These are phyloP conservation scores for Nettapus auritus DNA, from an alignment of 2,113 vertebrate species.

Conservation along the genomic window DNA sequence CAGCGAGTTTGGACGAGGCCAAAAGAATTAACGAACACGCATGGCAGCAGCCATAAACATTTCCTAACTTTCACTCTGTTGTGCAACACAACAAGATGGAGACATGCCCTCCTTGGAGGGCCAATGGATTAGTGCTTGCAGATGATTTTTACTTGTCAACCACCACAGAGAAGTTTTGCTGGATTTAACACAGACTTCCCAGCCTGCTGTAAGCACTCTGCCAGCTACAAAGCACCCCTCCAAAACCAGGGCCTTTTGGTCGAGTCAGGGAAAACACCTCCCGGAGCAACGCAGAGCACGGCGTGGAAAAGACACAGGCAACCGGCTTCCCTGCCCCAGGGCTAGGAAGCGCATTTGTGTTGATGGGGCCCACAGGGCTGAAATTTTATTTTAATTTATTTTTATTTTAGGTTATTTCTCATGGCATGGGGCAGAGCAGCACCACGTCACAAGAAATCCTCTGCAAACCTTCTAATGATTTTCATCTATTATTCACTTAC, in stretches of 20 bases:
- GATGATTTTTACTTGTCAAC: neutral
- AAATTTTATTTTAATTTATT: neutral
- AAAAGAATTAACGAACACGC: neutral
- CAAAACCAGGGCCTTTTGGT: neutral
- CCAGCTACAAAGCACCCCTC: neutral
- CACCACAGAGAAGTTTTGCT: neutral
- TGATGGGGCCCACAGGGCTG: neutral
- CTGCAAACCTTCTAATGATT: conserved; percentile 30
- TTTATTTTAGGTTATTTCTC: neutral
- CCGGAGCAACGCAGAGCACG: neutral
- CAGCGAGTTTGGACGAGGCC: neutral
- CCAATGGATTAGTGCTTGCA: neutral
- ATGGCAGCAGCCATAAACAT: conserved; percentile 5
- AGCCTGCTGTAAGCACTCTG: neutral
- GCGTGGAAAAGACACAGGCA: neutral
- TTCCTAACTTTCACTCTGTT: conserved; percentile 1
- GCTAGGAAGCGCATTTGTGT: neutral
- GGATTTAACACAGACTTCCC: neutral
- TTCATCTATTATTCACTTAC: conserved; percentile 54
- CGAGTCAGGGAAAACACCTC: neutral
- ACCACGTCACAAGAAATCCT: conserved; percentile 39
- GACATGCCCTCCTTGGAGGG: neutral
- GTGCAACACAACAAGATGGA: conserved; percentile 19
- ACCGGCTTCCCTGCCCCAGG: neutral
- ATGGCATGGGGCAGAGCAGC: neutral